Evolutionary conservation across 1,140 invertebrate genomes (phyloP).

Genomic region (Himalopsyche phryganea): DNA sequence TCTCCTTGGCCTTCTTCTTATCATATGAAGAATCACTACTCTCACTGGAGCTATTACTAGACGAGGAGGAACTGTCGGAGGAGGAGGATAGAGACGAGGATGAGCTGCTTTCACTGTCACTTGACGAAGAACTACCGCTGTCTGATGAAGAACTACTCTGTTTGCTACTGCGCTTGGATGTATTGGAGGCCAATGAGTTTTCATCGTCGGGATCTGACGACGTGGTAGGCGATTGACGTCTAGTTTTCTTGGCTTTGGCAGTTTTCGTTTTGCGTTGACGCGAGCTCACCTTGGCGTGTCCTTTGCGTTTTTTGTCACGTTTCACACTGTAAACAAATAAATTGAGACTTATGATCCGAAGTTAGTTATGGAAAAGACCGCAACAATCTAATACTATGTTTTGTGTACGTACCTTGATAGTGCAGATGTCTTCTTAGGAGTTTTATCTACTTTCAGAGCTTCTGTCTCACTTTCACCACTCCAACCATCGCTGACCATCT

Average conservation of each 20-base stretch:
- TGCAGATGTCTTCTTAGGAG: neutral
- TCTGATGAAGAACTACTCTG: conserved; percentile 1
- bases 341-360: no score
- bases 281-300: conserved; percentile 31
- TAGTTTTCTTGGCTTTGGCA: neutral
- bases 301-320: conserved; percentile 12
- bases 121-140: conserved; percentile 2
- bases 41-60: conserved; percentile 8
- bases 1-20: conserved; percentile 2
- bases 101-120: neutral
- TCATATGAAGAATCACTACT: conserved; percentile 9
- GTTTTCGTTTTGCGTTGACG: conserved; percentile 15
- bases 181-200: neutral
- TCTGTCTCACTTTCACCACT: conserved; percentile 17
- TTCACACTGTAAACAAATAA: no score
- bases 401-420: neutral
- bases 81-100: conserved; percentile 5
- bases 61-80: neutral
- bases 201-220: neutral
- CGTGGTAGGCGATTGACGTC: neutral
- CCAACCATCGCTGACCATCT: conserved; percentile 8
- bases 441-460: neutral
- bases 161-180: no score
- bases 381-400: no score
- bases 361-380: no score